Base-by-base conservation (phyloP, 2,888 invertebrate genomes). In the Ganaspis brasiliensis region DNA sequence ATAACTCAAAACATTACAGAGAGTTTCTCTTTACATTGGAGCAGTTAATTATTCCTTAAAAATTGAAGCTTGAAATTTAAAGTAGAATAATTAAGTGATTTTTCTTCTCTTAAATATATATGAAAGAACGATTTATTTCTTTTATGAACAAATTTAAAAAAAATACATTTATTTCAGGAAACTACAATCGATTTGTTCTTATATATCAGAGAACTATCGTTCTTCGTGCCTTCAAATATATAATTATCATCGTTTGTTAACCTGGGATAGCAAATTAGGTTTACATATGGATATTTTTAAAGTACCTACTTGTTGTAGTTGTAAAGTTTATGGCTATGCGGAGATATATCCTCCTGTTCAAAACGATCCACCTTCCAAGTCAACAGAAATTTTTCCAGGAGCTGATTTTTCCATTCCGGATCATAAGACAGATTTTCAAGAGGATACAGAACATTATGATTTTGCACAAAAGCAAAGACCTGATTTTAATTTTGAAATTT, bases 271-370 rank as follows among this genome's bases (percentile, higher is more conserved):
- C 81, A 94, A 94, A 74, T 94, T 95, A 71, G 96, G 96, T 10
- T 93, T 97, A 0, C 96, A 96, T 83, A 96, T 96, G 93, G 97
- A 96, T 87, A 96, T 96, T 78, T 96, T 96, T 86, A 96, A 96
- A 93, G 96, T 95, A 0, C 96, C 96, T 31, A 96, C 96, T 0
- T 96, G 96, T 85, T 97, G 96, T 86, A 96, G 96, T 2, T 97
- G 96, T 86, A 96, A 96, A 88, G 95, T 97, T 12, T 95, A 95
- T 87, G 96, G 96, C 2, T 96, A 95, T 87, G 93, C 95, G 37
- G 95, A 95, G 12, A 92, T 94, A 10, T 95, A 94, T 81, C 95
- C 95, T 0, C 95, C 95, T 0, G 89, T 93, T 26, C 93, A 93
- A 1, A 93, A 93, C 52, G 92, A 94, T 83, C 92, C 93, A 3